Conservation (phyloP, 2,113 vertebrate species). For the Hymenochirus boettgeri region DNA sequence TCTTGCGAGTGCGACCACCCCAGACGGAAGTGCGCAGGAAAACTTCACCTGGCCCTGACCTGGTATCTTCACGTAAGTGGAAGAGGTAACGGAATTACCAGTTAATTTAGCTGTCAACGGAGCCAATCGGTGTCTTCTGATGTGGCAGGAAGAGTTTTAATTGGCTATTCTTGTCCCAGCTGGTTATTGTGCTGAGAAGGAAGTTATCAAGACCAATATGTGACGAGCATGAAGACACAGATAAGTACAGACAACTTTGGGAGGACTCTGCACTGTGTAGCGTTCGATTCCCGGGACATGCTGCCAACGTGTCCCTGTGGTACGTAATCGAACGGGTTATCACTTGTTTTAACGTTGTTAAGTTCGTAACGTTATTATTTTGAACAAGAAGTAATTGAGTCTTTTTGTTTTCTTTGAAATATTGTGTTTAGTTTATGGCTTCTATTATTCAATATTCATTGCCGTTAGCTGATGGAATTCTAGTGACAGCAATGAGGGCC, state of each 20-base stretch:
- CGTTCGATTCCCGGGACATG: constrained; percentile 97
- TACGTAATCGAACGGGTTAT: constrained; percentile 61
- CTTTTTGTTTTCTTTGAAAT: too few species aligned
- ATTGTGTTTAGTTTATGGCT: too few species aligned
- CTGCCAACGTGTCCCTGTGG: constrained; percentile 97
- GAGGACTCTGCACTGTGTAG: constrained; percentile 94
- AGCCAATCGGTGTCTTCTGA: too few species aligned
- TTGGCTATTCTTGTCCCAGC: constrained; percentile 53
- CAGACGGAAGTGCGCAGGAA: constrained; percentile 96
- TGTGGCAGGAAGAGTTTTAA: too few species aligned
- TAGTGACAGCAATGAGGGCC: constrained; percentile 92
- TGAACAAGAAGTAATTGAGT: too few species aligned
- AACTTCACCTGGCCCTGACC: constrained; percentile 88
- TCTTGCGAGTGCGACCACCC: constrained; percentile 90
- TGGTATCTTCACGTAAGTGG: constrained; percentile 97
- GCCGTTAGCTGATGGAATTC: constrained; percentile 91
- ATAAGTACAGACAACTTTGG: constrained; percentile 94
- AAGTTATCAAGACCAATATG: constrained; percentile 98
- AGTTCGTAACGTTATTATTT: too few species aligned
- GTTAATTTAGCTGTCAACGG: too few species aligned
- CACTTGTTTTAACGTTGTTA: too few species aligned
- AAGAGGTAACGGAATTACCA: constrained; percentile 74
- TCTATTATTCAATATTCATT: too few species aligned
- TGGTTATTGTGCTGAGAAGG: constrained; percentile 97
- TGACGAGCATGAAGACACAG: constrained; percentile 97